Conservation (phyloP, 2,888 invertebrate species). For the Pinctada fucata region DNA sequence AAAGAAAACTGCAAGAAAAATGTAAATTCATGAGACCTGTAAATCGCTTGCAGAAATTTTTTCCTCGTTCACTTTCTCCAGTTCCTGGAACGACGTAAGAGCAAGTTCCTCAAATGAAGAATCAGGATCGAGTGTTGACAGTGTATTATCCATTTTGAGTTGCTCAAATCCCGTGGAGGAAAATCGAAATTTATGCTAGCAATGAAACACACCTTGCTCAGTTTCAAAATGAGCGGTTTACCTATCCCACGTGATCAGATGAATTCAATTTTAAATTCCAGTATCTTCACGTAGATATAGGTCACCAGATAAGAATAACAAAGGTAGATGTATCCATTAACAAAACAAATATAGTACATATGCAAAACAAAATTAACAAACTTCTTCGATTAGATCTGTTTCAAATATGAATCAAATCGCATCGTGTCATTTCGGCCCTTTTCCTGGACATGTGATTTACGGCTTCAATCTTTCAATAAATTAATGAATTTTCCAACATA, state of each 20-base stretch:
- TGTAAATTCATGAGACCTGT: slow-evolving; percentile 6
- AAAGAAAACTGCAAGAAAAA: background rate
- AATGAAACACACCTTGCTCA: background rate
- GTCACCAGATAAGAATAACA: background rate
- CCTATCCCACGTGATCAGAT: slow-evolving; percentile 18
- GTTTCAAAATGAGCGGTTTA: background rate
- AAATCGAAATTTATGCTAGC: too few relatives aligned
- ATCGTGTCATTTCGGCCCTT: too few relatives aligned
- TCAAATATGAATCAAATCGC: too few relatives aligned
- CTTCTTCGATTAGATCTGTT: too few relatives aligned
- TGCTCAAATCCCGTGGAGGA: too few relatives aligned
- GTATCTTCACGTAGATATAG: background rate
- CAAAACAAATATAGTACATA: too few relatives aligned
- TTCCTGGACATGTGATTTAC: too few relatives aligned
- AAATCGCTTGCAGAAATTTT: slow-evolving; percentile 22
- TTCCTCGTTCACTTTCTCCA: slow-evolving; percentile 23
- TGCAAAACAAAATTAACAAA: too few relatives aligned
- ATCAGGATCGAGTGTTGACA: background rate
- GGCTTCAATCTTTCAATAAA: too few relatives aligned
- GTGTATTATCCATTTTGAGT: too few relatives aligned
- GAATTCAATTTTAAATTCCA: background rate
- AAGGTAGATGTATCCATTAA: too few relatives aligned
- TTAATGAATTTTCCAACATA: too few relatives aligned
- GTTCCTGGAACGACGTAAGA: slow-evolving; percentile 17
- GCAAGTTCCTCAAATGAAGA: slow-evolving; percentile 26